Base-by-base conservation (phyloP, 2,888 invertebrate species). In the Athetis lepigone region DNA sequence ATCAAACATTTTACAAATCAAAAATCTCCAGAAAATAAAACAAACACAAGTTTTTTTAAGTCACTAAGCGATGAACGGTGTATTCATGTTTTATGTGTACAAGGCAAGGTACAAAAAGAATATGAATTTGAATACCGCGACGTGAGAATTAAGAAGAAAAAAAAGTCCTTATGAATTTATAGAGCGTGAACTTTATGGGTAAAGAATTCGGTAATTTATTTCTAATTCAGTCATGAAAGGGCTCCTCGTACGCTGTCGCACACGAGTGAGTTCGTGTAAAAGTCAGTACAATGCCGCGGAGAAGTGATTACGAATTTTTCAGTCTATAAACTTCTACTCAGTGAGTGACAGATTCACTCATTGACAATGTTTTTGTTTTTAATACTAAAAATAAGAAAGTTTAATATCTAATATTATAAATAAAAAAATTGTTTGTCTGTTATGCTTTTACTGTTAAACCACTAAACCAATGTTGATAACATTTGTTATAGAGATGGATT, bases 161-260 rank as follows among this genome's bases (percentile, higher is more conserved):
- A 46, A 72, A 67, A 63, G 55, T 54, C 72, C 66, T 65, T 18
- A 43, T 43, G 8, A 67, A 65, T 67, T 52, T 65, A 65, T 67
- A 72, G 66, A 50, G 66, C 66, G 54, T 65, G 29, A 64, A 52
- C 16, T 65, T 51, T 64, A 71, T 29, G 72, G 54, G 23, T 21
- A 65, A 65, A 52, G 37, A 71, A 71, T 37, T 51, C 40, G 19
- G 54, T 71, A 71, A 71, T 67, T 67, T 71, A 67, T 67, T 65
- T 71, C 65, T 52, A 65, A 67, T 71, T 65, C 36, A 52, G 46
- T 46, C 72, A 71, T 40, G 65, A 47, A 60, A 65, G 46, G 39
- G 39, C 52, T 51, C 37, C 33, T 71, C 54, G 39, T 65, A 67
- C 45, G 7, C 29, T 63, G 29, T 64, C 65, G 9, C 36, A 51